Evolutionary conservation across 2,113 vertebrate species (phyloP), one percentile per base, ranked within the genome.

Genomic region (Paramormyrops kingsleyae): DNA sequence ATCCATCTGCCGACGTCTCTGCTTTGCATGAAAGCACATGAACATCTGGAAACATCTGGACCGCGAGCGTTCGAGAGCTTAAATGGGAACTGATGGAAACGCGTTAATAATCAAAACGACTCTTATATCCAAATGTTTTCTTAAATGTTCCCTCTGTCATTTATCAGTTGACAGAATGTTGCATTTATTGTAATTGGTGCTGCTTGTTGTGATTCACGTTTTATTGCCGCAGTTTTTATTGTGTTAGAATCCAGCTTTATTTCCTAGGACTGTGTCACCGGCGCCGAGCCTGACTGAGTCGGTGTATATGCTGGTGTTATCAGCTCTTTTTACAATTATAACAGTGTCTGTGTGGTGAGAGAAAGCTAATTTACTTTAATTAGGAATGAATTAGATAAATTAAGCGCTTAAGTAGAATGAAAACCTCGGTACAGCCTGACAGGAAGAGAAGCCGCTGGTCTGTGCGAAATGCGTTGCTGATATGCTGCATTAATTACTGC

Each of bases 321-420:
- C 31, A 42, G 5, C 35, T 39, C 74, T 80, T 80, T 42, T 80
- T 42, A 39, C 35, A 42, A 42, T 42, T 80, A 39, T 80, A 42
- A 80, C 74, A 42, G 15, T 80, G 13, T 39, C 31, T 70, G 62
- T 70, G 27, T 80, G 74, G 35, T 17, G 74, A 42, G 74, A 80
- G 74, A 80, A 80, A 42, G 74, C 74, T 80, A 80, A 80, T 39
- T 80, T 80, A 80, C 35, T 70, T 70, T 70, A 70, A 80, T 80
- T 80, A 19, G 35, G 74, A 42, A 80, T 80, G 74, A 15, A 80
- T 42, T 80, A 19, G 74, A 80, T 80, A 80, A 80, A 80, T 80
- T 35, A 80, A 80, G 35, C 2, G n/a, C 74, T 80, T 80, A 42
- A 17, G 35, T 80, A 35, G 74, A 80, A 80, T 80, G 74, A 80